Percentiles rank a stretch among this genome's conserved stretches.
These are phyloP conservation scores for Sapajus apella DNA, from an alignment of 2,113 vertebrate species.

Conservation along the genomic window DNA sequence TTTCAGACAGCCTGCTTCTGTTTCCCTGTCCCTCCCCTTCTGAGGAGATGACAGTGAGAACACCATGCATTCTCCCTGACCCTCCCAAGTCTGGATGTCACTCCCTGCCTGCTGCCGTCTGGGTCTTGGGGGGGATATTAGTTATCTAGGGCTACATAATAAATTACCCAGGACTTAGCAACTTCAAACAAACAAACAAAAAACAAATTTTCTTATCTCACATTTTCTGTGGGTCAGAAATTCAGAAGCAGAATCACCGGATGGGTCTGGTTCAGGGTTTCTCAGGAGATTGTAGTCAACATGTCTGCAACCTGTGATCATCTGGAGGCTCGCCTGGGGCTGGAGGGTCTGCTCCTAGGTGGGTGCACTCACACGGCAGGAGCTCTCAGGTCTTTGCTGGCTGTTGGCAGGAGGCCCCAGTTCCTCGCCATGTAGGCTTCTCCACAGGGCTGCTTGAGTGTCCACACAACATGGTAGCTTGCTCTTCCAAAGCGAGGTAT, in stretches of 20 bases:
- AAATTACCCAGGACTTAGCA: background rate
- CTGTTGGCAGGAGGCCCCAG: background rate
- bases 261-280: background rate
- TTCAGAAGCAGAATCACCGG: rapidly evolving
- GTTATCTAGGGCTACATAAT: too few relatives aligned
- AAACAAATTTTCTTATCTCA: background rate
- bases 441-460: background rate
- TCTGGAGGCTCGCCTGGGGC: background rate
- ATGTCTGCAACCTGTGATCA: background rate
- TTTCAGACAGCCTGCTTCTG: background rate
- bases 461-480: background rate
- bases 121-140: background rate
- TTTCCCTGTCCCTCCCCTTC: background rate
- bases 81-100: background rate
- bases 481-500: background rate
- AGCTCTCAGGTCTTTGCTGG: too few relatives aligned
- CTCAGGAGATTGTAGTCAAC: background rate
- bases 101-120: background rate
- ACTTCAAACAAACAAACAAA: background rate
- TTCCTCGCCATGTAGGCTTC: background rate
- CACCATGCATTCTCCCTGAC: background rate
- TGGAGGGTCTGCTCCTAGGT: background rate
- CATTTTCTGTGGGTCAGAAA: background rate
- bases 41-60: background rate
- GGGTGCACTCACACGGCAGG: rapidly evolving